Evolutionary conservation across 2,113 vertebrate species (phyloP), one percentile per base, ranked within the genome.

Genomic region (Glaucomys volans): DNA sequence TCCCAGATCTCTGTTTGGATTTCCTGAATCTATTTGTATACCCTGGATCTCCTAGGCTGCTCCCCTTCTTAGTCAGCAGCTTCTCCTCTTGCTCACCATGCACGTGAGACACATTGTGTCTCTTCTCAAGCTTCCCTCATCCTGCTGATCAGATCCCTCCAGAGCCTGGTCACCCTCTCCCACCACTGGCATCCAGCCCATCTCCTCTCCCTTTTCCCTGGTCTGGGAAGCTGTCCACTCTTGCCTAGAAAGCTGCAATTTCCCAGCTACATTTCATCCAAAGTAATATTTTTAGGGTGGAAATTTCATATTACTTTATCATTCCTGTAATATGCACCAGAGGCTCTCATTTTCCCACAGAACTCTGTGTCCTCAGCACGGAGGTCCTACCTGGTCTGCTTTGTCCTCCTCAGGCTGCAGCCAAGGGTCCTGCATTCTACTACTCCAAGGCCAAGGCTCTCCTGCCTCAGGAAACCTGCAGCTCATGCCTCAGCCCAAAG

Each of bases 121-220:
- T 87, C 57, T 28, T 64, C 40, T 2, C 13, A 2, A 69, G 22
- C 74, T 17, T 14, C 44, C 50, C n/a, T 35, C 42, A 12, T 35
- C 42, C 30, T 67, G 37, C 20, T 18, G 28, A 50, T 37, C 32
- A 4, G 76, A 30, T 30, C 64, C 40, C 50, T 17, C 40, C 4
- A 71, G 74, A 59, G 28, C n/a, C 52, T 52, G 28, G 4, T 35
- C 40, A 59, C 20, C n/a, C 35, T 75, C 66, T 32, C 64, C 5
- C 42, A 47, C 10, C 4, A 10, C n/a, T 57, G 0, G 10, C 12
- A 9, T 35, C 6, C 8, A 8, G 0, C 26, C 54, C 11, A 4
- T 52, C 8, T 66, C 52, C 42, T 57, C 26, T 32, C 20, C 32
- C 3, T 67, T 40, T 67, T 28, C 13, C 32, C n/a, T 26, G 54